Conservation (phyloP, 2,888 invertebrate species). For the Tipula confusa region DNA sequence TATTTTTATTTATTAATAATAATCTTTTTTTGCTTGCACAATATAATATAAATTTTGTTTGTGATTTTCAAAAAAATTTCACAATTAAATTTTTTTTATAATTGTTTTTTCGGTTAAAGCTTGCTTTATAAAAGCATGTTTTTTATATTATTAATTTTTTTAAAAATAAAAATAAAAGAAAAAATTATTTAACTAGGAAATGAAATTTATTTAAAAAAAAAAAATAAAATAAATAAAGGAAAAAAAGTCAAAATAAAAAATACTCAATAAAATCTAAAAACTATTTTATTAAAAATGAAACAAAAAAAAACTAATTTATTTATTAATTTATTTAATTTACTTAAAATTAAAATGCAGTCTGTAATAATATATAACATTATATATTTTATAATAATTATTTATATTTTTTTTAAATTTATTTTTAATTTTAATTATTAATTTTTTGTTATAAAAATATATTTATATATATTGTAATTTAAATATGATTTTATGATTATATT, state of each 20-base stretch:
- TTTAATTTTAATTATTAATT: neutral
- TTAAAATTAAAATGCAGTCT: conserved; percentile 31
- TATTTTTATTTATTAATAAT: neutral
- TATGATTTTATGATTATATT: conserved; percentile 4
- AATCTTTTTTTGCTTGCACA: neutral
- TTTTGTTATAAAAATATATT: conserved; percentile 14
- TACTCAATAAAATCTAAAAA: neutral
- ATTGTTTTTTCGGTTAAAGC: neutral
- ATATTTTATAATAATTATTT: neutral
- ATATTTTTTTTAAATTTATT: neutral
- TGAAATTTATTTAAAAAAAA: too few species aligned
- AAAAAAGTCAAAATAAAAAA: neutral
- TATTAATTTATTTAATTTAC: neutral
- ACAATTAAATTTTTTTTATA: too few species aligned
- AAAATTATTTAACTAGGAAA: neutral
- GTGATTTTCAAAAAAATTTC: neutral
- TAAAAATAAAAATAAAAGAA: neutral
- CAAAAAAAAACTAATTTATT: neutral
- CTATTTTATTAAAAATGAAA: neutral
- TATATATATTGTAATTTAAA: neutral
- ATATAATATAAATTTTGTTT: neutral
- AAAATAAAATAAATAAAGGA: too few species aligned
- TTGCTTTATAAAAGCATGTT: conserved; percentile 6
- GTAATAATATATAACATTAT: conserved; percentile 16
- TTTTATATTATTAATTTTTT: neutral